Base-by-base conservation (phyloP, 2,797 vertebrate genomes). In the Oreonectes daqikongensis region DNA sequence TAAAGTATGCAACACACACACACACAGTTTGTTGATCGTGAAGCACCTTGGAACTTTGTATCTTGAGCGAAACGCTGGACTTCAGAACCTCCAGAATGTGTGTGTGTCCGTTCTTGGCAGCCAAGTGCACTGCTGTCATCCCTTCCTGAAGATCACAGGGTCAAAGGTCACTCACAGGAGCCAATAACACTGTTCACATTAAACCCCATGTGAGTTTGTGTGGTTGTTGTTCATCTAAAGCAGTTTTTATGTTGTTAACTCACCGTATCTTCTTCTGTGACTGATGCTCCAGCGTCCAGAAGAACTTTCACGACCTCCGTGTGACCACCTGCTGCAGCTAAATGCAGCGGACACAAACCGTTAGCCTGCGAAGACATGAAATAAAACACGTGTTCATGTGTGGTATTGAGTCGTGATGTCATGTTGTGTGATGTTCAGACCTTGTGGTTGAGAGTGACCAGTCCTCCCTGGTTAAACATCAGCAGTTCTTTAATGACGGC, bases 401-500 rank as follows among this genome's bases (percentile, higher is more conserved):
- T 10, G 1, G 35, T 12, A 35, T 46, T 12, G 44, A 35, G 11
- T 17, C 5, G 20, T n/a, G 1, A 57, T 57, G 68, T 12, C 0
- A 12, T 60, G n/a, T 32, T 3, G 46, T 20, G 6, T 17, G n/a
- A 26, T 24, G 8, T 22, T 4, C 80, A 85, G 72, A 90, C 88
- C 89, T 90, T 90, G 72, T 83, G 88, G 55, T 85, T 85, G 5
- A 87, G 80, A 0, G 83, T 81, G 68, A 78, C 81, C 7, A 81
- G 72, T 11, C 86, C 82, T 2, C 73, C 81, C 24, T 82, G 86
- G 57, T 81, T 88, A 74, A 88, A 89, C 28, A 74, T 85, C 24
- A 90, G 86, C 46, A 90, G 86, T 28, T 90, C 89, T 72, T 82
- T 86, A 32, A 88, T 85, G 46, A 90, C 89, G 0, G 86, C 85